Percentiles rank a stretch among this genome's conserved stretches.
phyloP scores from a whole-genome alignment of 1,140 invertebrate genomes.

The Papilio polyxenes region DNA sequence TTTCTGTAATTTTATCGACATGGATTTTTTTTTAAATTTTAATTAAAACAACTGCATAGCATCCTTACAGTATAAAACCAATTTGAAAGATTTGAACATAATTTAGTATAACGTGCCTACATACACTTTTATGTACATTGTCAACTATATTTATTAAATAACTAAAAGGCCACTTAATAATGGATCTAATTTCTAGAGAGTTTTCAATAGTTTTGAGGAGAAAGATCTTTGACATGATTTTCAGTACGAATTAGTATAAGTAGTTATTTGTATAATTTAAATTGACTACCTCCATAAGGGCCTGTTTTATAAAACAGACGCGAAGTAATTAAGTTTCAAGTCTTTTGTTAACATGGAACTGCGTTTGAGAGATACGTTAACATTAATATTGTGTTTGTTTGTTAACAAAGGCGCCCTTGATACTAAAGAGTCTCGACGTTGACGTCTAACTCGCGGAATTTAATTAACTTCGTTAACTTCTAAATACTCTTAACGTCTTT shows the following conservation, averaged over 20 bases:
- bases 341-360: conserved; percentile 62
- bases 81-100: not conserved
- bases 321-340: conserved; percentile 70
- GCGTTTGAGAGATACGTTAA: conserved; percentile 72
- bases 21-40: not conserved
- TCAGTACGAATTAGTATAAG: not conserved
- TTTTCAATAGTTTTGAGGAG: too few species aligned
- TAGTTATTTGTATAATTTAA: not conserved
- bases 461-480: conserved; percentile 80
- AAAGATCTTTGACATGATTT: not conserved
- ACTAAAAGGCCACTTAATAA: too few species aligned
- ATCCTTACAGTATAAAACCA: too few species aligned
- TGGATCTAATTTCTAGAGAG: too few species aligned
- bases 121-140: too few species aligned
- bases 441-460: conserved; percentile 76
- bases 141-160: too few species aligned
- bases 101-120: too few species aligned
- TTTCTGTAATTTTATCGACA: conserved; percentile 37
- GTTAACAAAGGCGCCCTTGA: conserved; percentile 74
- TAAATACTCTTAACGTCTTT: conserved; percentile 80
- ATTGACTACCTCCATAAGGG: conserved; percentile 25
- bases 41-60: too few species aligned
- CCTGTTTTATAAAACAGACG: conserved; percentile 53
- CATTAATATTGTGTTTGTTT: conserved; percentile 74
- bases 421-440: conserved; percentile 70